These are phyloP conservation scores for Chymomyza procnemis DNA, from an alignment of 2,888 invertebrate species.

Conservation along the genomic window DNA sequence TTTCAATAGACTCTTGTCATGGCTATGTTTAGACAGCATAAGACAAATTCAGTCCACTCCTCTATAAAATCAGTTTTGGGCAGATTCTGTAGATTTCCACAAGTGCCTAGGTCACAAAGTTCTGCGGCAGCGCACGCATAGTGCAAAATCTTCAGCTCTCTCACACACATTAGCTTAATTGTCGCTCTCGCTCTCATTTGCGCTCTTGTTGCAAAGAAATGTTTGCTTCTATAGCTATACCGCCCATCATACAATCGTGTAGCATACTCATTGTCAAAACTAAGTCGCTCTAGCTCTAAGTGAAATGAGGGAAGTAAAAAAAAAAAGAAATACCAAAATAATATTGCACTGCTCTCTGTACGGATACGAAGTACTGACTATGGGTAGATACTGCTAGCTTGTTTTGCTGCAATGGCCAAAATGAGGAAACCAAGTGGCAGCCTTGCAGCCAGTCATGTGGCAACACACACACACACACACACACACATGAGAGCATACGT, in stretches of 20 bases:
- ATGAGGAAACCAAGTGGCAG: background rate
- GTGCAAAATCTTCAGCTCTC: too few species aligned
- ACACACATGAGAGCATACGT: background rate
- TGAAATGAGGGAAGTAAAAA: constrained; percentile 39
- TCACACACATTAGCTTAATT: too few species aligned
- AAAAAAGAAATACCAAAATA: background rate
- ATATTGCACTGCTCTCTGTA: background rate
- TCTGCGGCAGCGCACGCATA: too few species aligned
- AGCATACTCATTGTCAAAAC: background rate
- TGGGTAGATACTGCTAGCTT: background rate
- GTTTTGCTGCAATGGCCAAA: background rate
- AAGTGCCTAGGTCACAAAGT: too few species aligned
- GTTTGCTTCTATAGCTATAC: too few species aligned
- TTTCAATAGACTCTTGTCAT: too few species aligned
- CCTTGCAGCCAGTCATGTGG: background rate
- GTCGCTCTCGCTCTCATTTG: too few species aligned
- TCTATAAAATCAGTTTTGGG: too few species aligned
- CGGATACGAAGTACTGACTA: background rate
- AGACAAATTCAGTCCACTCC: too few species aligned
- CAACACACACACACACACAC: background rate
- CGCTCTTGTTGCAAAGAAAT: too few species aligned
- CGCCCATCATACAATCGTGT: background rate
- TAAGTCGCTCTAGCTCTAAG: background rate
- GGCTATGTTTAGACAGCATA: too few species aligned
- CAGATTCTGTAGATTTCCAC: too few species aligned